Evolutionary conservation across 2,888 invertebrate species (phyloP).

Genomic region (Spisula solida): DNA sequence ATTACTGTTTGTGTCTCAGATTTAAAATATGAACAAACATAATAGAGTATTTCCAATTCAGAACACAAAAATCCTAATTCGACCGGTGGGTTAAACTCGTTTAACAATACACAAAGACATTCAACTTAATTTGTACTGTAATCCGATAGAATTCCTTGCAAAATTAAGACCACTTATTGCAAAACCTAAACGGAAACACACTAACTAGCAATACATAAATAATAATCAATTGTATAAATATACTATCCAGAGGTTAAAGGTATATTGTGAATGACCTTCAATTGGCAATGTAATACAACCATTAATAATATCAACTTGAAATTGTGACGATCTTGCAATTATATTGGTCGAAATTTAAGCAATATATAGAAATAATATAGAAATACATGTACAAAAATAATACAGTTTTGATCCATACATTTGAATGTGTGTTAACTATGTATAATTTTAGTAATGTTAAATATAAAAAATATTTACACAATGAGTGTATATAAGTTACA

Average conservation of each 20-base stretch:
- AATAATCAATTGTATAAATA: conserved; percentile 65
- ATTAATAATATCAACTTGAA: not conserved
- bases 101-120: conserved; percentile 46
- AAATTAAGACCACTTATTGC: conserved; percentile 57
- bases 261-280: conserved; percentile 40
- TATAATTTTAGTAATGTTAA: not conserved
- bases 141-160: conserved; percentile 62
- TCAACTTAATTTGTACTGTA: conserved; percentile 52
- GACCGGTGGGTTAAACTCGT: conserved; percentile 17
- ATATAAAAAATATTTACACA: not conserved
- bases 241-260: conserved; percentile 54
- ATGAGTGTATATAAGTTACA: not conserved
- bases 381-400: too few relatives aligned
- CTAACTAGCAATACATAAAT: conserved; percentile 24
- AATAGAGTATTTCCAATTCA: conserved; percentile 31
- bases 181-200: conserved; percentile 34
- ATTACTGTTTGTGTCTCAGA: conserved; percentile 42
- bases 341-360: not conserved
- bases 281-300: not conserved
- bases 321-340: not conserved
- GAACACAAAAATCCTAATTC: conserved; percentile 31
- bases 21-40: conserved; percentile 46
- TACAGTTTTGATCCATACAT: not conserved
- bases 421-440: not conserved
- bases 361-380: not conserved